Evolutionary conservation across 1,140 invertebrate species (phyloP).

Genomic region (Lineus longissimus): DNA sequence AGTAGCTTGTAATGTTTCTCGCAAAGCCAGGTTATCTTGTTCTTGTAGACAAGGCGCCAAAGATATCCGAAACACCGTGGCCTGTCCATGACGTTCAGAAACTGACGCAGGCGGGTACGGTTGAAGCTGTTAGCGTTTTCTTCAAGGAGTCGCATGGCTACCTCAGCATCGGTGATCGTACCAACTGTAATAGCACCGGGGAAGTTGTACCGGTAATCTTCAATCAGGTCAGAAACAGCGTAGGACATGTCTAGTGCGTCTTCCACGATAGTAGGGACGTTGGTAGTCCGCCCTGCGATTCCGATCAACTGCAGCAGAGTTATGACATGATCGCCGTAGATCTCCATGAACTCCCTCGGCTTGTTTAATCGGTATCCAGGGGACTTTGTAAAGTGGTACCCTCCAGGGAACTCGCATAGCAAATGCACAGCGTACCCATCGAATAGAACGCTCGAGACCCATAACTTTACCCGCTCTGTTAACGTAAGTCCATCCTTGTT

Average conservation of each 20-base stretch:
- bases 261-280: conserved; percentile 1
- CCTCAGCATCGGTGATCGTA: background rate
- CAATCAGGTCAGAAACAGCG: conserved; percentile 6
- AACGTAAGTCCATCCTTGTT: conserved; percentile 15
- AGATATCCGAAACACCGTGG: conserved; percentile 12
- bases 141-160: background rate
- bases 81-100: conserved; percentile 10
- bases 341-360: conserved; percentile 15
- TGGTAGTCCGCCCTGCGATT: background rate
- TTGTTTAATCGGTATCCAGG: conserved; percentile 15
- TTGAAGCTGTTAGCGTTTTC: background rate
- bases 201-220: conserved; percentile 7
- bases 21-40: conserved; percentile 15
- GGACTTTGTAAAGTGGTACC: conserved; percentile 16
- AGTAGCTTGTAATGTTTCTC: conserved; percentile 14
- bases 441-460: conserved; percentile 11
- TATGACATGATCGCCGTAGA: conserved; percentile 9
- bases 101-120: conserved; percentile 5
- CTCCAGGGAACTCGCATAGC: conserved; percentile 17
- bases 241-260: conserved; percentile 1
- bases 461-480: conserved; percentile 6
- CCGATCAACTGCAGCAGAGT: conserved; percentile 9
- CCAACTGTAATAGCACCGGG: background rate
- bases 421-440: conserved; percentile 18
- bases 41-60: conserved; percentile 6